phyloP scores from a whole-genome alignment of 2,797 vertebrate species.

The Oryzias sinensis region DNA sequence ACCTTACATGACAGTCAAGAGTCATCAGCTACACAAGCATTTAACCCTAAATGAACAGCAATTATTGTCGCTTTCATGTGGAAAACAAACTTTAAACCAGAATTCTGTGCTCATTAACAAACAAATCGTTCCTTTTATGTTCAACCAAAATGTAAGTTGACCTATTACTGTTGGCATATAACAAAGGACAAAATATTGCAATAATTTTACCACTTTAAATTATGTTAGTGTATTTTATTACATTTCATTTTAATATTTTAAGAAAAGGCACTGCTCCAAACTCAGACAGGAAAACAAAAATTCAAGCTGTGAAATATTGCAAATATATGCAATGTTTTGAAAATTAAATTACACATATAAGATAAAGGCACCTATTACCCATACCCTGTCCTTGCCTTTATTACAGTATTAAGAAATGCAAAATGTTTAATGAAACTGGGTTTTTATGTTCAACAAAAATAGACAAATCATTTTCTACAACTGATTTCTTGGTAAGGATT shows the following conservation, averaged over 20 bases:
- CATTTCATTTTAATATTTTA: conserved; percentile 16
- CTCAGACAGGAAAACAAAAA: not conserved
- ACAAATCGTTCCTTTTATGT: conserved; percentile 23
- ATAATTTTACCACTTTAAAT: conserved; percentile 30
- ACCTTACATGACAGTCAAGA: conserved; percentile 24
- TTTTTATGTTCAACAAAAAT: not conserved
- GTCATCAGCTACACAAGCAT: conserved; percentile 32
- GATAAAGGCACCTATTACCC: conserved; percentile 58
- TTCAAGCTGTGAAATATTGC: not conserved
- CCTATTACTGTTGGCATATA: not conserved
- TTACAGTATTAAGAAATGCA: conserved; percentile 1
- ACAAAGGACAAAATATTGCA: conserved; percentile 20
- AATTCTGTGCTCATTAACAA: conserved; percentile 73
- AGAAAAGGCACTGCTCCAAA: conserved; percentile 69
- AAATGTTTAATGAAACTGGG: not conserved
- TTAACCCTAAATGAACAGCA: conserved; percentile 27
- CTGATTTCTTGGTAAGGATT: not conserved
- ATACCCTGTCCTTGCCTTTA: conserved; percentile 7
- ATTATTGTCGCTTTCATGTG: conserved; percentile 42
- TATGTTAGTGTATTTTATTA: conserved; percentile 21
- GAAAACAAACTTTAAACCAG: conserved; percentile 33
- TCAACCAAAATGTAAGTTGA: not conserved
- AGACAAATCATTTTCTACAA: conserved; percentile 4
- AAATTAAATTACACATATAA: conserved; percentile 8
- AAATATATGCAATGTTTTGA: conserved; percentile 19